These are phyloP conservation scores for Decapterus maruadsi DNA, from an alignment of 2,797 vertebrate species.

Conservation along the genomic window DNA sequence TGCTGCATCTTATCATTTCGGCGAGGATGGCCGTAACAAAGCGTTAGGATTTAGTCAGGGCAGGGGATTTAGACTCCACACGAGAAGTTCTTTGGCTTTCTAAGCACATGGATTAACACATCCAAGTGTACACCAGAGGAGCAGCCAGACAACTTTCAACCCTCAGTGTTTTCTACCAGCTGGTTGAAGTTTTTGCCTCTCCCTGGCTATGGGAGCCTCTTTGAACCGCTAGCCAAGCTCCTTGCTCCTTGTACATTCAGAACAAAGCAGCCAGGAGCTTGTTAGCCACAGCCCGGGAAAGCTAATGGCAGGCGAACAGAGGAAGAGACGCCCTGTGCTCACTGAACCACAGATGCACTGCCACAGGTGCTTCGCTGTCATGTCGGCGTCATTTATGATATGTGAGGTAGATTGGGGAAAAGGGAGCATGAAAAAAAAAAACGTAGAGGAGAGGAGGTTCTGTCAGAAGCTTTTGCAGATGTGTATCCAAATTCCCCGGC, in stretches of 20 bases:
- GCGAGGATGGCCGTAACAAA: conserved; percentile 36
- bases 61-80: conserved; percentile 45
- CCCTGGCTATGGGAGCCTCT: conserved; percentile 33
- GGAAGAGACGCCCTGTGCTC: conserved; percentile 7
- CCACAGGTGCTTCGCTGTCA: conserved; percentile 67
- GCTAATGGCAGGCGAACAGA: conserved; percentile 52
- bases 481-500: conserved; percentile 41
- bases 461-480: conserved; percentile 55
- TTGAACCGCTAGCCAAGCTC: conserved; percentile 55
- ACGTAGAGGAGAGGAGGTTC: conserved; percentile 4
- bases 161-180: conserved; percentile 45
- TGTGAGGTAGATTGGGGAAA: conserved; percentile 21
- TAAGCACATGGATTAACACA: conserved; percentile 57
- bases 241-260: conserved; percentile 33
- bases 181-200: conserved; percentile 39
- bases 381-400: conserved; percentile 48
- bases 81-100: conserved; percentile 54
- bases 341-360: conserved; percentile 47
- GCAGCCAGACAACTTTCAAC: conserved; percentile 52
- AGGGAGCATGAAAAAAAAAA: not conserved
- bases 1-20: conserved; percentile 30
- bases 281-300: conserved; percentile 49
- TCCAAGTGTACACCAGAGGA: conserved; percentile 45
- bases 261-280: conserved; percentile 64
- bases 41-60: conserved; percentile 34